phyloP scores from a whole-genome alignment of 2,113 vertebrate species.

The Notarius lentiginosus region DNA sequence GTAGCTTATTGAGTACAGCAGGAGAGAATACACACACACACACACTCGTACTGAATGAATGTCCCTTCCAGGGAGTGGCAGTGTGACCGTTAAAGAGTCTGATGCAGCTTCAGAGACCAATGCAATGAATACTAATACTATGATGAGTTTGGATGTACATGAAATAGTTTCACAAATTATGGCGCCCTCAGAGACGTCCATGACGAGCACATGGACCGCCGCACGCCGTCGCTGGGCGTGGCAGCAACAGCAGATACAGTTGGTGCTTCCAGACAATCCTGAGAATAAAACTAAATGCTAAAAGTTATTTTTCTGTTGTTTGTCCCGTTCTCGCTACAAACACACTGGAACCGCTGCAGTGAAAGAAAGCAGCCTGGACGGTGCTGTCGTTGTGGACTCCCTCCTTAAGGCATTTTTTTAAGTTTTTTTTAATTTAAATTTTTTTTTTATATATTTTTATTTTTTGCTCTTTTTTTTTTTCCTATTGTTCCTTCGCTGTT shows the following conservation, averaged over 20 bases:
- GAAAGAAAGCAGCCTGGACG: conserved; percentile 24
- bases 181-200: conserved; percentile 9
- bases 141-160: conserved; percentile 11
- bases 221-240: neutral
- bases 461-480: conserved; percentile 58
- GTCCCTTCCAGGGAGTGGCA: conserved; percentile 38
- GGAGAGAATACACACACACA: conserved; percentile 23
- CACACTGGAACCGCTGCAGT: conserved; percentile 10
- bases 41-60: conserved; percentile 14
- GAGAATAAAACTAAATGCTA: conserved; percentile 36
- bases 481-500: conserved; percentile 56
- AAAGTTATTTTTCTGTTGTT: conserved; percentile 13
- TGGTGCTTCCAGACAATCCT: conserved; percentile 21
- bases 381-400: conserved; percentile 65
- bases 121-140: conserved; percentile 42
- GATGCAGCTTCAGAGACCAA: conserved; percentile 32
- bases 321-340: conserved; percentile 36
- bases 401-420: conserved; percentile 83
- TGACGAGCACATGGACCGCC: neutral
- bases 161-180: neutral
- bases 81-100: conserved; percentile 29
- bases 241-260: neutral
- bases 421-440: conserved; percentile 60
- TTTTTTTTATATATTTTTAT: too few species aligned
- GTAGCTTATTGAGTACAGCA: conserved; percentile 35